These are phyloP conservation scores for Cottus gobio DNA, from an alignment of 2,113 vertebrate species.

Conservation along the genomic window DNA sequence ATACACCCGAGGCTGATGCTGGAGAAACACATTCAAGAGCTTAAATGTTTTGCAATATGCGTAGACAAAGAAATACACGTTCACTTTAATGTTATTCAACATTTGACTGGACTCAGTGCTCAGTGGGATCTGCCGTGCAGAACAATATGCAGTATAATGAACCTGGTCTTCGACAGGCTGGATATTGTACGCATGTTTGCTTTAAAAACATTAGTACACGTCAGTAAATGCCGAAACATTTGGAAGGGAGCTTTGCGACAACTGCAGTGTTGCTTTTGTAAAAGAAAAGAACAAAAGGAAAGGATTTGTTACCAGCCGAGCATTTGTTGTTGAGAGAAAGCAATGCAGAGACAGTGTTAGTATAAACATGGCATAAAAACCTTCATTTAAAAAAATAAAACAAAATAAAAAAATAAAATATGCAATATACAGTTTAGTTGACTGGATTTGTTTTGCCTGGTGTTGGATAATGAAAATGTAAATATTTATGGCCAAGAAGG, in stretches of 20 bases:
- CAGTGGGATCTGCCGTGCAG: neutral
- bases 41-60: neutral
- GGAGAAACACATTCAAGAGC: neutral
- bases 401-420: neutral
- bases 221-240: constrained; percentile 14
- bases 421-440: neutral
- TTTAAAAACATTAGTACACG: constrained; percentile 6
- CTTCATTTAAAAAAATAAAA: neutral
- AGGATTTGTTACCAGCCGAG: neutral
- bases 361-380: neutral
- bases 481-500: neutral
- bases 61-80: neutral
- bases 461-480: too few relatives aligned
- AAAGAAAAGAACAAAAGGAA: neutral
- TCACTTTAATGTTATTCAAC: neutral
- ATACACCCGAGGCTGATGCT: neutral
- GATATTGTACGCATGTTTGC: neutral
- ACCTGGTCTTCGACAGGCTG: neutral
- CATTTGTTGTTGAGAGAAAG: neutral
- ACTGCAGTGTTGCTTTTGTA: neutral
- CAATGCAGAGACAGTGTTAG: neutral
- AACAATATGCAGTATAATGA: neutral
- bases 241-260: constrained; percentile 18
- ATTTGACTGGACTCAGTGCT: neutral
- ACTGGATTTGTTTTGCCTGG: neutral